Conservation (phyloP, 2,797 vertebrate species). For the Cossypha heuglini region DNA sequence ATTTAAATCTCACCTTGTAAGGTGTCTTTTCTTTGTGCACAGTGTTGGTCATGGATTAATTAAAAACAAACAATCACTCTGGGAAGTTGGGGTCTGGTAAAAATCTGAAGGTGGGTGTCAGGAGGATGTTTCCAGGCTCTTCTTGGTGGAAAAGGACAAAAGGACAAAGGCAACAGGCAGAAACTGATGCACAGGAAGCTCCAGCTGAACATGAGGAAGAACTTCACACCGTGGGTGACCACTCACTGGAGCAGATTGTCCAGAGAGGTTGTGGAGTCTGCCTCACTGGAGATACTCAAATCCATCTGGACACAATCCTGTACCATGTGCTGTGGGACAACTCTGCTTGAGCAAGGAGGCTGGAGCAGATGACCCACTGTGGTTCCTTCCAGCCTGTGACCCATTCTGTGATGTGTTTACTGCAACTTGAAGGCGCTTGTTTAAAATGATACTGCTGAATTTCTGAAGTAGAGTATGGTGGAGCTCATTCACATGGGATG, state of each 20-base stretch:
- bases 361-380: neutral
- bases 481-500: neutral
- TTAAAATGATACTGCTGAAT: neutral
- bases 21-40: neutral
- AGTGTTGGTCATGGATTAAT: neutral
- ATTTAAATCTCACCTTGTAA: neutral
- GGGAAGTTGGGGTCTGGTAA: neutral
- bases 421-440: neutral
- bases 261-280: neutral
- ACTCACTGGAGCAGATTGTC: accelerated
- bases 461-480: neutral
- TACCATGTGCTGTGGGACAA: neutral
- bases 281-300: neutral
- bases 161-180: neutral
- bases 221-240: neutral
- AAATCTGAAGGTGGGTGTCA: neutral
- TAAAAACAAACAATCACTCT: neutral
- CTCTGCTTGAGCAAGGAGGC: neutral
- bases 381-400: neutral
- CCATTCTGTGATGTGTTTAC: neutral
- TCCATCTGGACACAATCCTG: accelerated
- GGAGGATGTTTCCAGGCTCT: neutral
- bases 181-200: neutral
- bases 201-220: neutral
- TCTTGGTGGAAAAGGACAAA: neutral